A percentile compares a stretch with the other conserved stretches of the same genome.
phyloP scores from a whole-genome alignment of 2,797 vertebrate species.

The Australoheros facetus region DNA sequence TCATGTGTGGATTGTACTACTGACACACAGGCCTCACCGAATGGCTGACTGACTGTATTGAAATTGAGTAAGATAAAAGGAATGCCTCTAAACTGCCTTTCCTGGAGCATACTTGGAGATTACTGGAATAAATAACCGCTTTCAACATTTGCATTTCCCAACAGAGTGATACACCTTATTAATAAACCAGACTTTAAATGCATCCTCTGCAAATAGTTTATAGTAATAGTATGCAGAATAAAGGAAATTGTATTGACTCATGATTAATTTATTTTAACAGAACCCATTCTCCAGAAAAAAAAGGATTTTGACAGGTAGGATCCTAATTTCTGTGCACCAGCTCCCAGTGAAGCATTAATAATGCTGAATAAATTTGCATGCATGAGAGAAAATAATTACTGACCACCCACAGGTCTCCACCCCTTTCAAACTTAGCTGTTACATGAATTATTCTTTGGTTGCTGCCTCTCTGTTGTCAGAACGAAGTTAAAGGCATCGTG shows the following conservation, averaged over 20 bases:
- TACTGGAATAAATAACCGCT: neutral
- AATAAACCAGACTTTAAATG: neutral
- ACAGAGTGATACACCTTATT: neutral
- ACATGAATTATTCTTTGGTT: neutral
- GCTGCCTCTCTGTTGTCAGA: slow-evolving; percentile 12
- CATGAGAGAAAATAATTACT: neutral
- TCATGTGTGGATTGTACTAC: neutral
- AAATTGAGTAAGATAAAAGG: neutral
- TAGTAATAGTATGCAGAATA: neutral
- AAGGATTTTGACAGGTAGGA: neutral
- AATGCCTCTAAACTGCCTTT: neutral
- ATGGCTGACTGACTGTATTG: neutral
- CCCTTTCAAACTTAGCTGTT: slow-evolving; percentile 11
- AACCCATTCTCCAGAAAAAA: neutral
- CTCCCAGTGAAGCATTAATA: neutral
- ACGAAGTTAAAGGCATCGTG: neutral
- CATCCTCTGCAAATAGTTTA: neutral
- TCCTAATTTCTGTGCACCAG: neutral
- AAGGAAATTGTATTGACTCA: neutral
- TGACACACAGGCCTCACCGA: neutral
- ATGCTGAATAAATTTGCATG: neutral
- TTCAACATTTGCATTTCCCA: neutral
- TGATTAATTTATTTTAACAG: neutral
- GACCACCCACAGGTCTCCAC: neutral
- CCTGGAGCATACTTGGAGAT: neutral